A percentile compares a stretch with the other conserved stretches of the same genome.
These are phyloP conservation scores for Castor canadensis DNA, from an alignment of 2,113 vertebrate genomes.

Conservation along the genomic window DNA sequence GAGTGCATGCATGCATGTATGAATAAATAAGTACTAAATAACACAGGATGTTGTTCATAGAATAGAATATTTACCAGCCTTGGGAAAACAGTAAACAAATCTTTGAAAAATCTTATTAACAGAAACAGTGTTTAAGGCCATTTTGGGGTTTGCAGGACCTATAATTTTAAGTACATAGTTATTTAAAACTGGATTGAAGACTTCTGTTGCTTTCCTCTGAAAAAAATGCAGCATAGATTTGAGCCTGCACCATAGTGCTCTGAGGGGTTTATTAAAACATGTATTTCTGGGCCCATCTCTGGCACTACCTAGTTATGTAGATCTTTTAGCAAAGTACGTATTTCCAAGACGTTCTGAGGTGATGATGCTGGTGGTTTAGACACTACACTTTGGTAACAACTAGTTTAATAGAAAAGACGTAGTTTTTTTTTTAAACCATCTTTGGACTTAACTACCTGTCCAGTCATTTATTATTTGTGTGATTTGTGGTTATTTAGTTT, in stretches of 20 bases:
- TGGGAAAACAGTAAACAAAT: neutral
- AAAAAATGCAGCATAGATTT: neutral
- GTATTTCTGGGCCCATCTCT: neutral
- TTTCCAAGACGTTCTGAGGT: neutral
- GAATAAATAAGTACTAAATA: neutral
- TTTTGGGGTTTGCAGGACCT: neutral
- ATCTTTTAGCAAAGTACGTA: neutral
- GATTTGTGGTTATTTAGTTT: neutral
- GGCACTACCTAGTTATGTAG: neutral
- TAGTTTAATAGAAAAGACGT: neutral
- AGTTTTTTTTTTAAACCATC: neutral
- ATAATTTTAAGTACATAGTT: neutral
- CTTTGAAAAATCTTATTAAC: neutral
- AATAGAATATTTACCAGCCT: neutral
- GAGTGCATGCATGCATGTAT: neutral
- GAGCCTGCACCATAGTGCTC: neutral
- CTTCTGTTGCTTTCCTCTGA: neutral
- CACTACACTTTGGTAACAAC: neutral
- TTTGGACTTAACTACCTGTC: neutral
- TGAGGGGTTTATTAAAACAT: neutral
- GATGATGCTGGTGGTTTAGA: neutral
- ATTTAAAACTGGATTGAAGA: neutral
- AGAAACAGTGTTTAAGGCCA: neutral
- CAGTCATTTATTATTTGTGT: slow-evolving; percentile 21
- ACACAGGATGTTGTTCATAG: neutral